Base-by-base conservation (phyloP, 2,113 vertebrate genomes). In the Anser cygnoides region DNA sequence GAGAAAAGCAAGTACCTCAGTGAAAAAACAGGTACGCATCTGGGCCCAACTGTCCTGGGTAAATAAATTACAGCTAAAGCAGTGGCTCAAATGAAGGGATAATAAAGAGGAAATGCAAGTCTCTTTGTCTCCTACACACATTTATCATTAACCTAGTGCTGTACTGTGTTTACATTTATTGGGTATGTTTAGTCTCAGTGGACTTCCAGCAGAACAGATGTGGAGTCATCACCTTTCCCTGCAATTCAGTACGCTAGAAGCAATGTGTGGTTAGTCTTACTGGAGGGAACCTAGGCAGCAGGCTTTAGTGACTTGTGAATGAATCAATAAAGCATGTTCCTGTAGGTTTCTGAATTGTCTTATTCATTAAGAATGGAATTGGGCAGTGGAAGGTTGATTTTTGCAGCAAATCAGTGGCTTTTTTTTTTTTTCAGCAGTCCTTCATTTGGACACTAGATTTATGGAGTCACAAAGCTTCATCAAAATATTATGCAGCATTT, bases 311-410 rank as follows among this genome's bases (percentile, higher is more conserved):
- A 81, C 87, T 96, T 28, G 90, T 3, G 72, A 90, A 91, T 89
- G 82, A 96, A 96, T 96, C 95, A 89, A 96, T 97, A 94, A 94
- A 92, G 62, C 89, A 87, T 85, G 95, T 91, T 96, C 80, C 84
- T 89, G 58, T 73, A 92, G 92, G 57, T 91, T 91, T 95, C 89
- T 88, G 62, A 93, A 85, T 88, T 83, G 87, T 80, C 87, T 84
- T 37, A 90, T 93, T 87, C 86, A 90, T 95, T 95, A 96, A 52
- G 72, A 80, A 84, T 78, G 57, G 75, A 96, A 87, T 89, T 85
- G 94, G 92, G 94, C 59, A 90, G 68, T 2, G 4, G 55, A 31
- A 73, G 78, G 95, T 96, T 18, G 21, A 92, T 95, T 95, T 92
- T 59, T 62, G 39, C 65, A 65, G 77, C 75, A 89, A 91, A 84